Conservation (phyloP, 2,888 invertebrate genomes). For the Caenorhabditis uteleia region DNA sequence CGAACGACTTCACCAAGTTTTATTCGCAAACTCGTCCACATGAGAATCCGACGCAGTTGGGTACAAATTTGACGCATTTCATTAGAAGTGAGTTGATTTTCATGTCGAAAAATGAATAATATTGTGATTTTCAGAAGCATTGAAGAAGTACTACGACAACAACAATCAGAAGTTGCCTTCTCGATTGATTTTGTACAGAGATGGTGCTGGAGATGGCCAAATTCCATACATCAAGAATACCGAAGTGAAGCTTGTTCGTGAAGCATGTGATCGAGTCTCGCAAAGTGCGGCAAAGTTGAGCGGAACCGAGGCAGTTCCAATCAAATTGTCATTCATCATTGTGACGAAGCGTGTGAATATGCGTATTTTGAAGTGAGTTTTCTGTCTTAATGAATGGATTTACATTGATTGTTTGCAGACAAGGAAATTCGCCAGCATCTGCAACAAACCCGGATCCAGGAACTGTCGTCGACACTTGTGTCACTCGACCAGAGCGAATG, state of each 20-base stretch:
- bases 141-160: slow-evolving; percentile 76
- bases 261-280: slow-evolving; percentile 39
- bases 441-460: slow-evolving; percentile 79
- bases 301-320: slow-evolving; percentile 73
- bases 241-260: slow-evolving; percentile 75
- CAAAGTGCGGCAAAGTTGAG: slow-evolving; percentile 16
- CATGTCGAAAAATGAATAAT: no score
- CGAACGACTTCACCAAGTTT: slow-evolving; percentile 78
- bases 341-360: slow-evolving; percentile 92
- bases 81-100: slow-evolving; percentile 38
- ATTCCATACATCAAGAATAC: slow-evolving; percentile 78
- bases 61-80: slow-evolving; percentile 76
- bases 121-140: slow-evolving; percentile 76
- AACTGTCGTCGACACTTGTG: slow-evolving; percentile 81
- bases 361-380: slow-evolving; percentile 71
- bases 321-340: slow-evolving; percentile 80
- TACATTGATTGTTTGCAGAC: no score
- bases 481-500: slow-evolving; percentile 72
- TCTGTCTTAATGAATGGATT: no score
- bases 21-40: slow-evolving; percentile 81
- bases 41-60: slow-evolving; percentile 80
- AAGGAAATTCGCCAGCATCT: no score
- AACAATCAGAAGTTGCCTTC: slow-evolving; percentile 79
- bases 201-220: slow-evolving; percentile 92
- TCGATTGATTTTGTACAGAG: slow-evolving; percentile 85